Percentiles rank a stretch among this genome's conserved stretches.
Evolutionary conservation across 1,140 invertebrate species (phyloP).

Genomic region (Hestina assimilis): DNA sequence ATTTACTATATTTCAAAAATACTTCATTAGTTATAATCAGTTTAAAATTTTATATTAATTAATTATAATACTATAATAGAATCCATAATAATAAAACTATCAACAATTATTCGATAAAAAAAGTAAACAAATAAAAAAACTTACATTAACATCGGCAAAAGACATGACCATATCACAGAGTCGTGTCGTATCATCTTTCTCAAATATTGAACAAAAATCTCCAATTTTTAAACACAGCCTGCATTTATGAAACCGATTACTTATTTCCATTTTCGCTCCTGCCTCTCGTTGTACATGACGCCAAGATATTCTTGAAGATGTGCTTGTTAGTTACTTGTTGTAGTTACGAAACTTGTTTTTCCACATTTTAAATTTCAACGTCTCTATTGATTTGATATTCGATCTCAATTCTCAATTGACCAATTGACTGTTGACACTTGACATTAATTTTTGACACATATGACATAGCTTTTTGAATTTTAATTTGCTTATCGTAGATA

Average conservation of each 20-base stretch:
- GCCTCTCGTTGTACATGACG: neutral
- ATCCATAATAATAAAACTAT: no score
- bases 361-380: slow-evolving; percentile 25
- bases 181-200: slow-evolving; percentile 68
- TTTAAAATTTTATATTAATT: no score
- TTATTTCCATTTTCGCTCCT: slow-evolving; percentile 20
- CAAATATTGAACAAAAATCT: slow-evolving; percentile 71
- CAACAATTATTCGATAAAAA: neutral
- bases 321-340: slow-evolving; percentile 1
- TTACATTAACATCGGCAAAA: slow-evolving; percentile 76
- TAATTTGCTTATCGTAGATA: neutral
- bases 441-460: neutral
- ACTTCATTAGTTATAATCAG: no score
- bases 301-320: neutral
- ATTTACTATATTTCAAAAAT: neutral
- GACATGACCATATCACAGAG: slow-evolving; percentile 79
- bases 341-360: slow-evolving; percentile 25
- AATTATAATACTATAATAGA: no score
- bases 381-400: no score
- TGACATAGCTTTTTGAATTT: neutral
- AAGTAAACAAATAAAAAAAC: slow-evolving; percentile 5
- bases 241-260: slow-evolving; percentile 60
- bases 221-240: slow-evolving; percentile 69
- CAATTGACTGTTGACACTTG: neutral
- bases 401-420: no score